phyloP scores from a whole-genome alignment of 2,888 invertebrate genomes.

The Rhagonycha lutea region DNA sequence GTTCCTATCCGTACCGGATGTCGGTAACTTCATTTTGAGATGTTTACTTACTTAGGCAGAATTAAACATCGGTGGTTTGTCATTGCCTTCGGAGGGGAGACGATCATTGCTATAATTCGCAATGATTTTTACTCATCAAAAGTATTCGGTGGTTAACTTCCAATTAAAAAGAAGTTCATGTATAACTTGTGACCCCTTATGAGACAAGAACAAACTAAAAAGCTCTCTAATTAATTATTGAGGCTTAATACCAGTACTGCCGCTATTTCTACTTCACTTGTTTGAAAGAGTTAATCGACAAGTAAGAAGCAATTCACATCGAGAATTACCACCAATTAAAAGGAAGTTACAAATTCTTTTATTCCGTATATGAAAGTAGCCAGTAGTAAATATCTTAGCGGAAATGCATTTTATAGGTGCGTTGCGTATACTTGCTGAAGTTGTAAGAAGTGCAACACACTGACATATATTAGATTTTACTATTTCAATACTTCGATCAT shows the following conservation, averaged over 20 bases:
- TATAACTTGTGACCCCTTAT: neutral
- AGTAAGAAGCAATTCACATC: neutral
- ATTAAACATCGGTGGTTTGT: too few species aligned
- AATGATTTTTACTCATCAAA: neutral
- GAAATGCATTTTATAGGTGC: conserved; percentile 43
- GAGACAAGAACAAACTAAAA: neutral
- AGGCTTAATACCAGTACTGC: neutral
- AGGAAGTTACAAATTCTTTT: neutral
- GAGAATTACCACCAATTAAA: neutral
- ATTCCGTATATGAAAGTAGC: conserved; percentile 10
- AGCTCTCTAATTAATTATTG: neutral
- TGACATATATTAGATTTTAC: conserved; percentile 49
- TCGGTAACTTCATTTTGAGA: too few species aligned
- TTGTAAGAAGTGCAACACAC: conserved; percentile 48
- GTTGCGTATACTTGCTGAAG: conserved; percentile 3
- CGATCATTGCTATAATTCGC: too few species aligned
- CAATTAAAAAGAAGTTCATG: neutral
- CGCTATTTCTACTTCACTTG: neutral
- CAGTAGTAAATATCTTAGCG: conserved; percentile 28
- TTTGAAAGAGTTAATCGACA: neutral
- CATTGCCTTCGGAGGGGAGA: too few species aligned
- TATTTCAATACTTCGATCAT: conserved; percentile 29
- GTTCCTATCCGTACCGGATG: too few species aligned
- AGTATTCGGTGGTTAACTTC: neutral
- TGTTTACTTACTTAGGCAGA: too few species aligned